phyloP scores from a whole-genome alignment of 2,888 invertebrate genomes.

The Lycaena phlaeas region DNA sequence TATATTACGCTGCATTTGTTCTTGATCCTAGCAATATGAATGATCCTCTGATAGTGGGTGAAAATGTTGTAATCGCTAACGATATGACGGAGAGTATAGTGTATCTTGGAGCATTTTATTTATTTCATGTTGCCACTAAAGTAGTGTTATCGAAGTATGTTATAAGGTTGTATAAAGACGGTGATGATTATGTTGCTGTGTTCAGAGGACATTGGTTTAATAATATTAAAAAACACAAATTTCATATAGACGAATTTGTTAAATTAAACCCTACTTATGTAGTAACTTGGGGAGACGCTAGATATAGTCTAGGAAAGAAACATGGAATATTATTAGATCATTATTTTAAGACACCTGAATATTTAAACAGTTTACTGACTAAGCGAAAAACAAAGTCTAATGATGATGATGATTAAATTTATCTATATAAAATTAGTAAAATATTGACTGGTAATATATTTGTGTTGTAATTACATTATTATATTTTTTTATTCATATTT shows the following conservation, averaged over 20 bases:
- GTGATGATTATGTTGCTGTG: slow-evolving; percentile 54
- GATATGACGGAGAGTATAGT: slow-evolving; percentile 42
- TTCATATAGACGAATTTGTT: slow-evolving; percentile 47
- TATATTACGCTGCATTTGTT: slow-evolving; percentile 44
- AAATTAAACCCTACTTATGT: slow-evolving; percentile 42
- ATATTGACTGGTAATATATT: no score
- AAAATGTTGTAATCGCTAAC: slow-evolving; percentile 48
- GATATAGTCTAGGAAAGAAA: slow-evolving; percentile 48
- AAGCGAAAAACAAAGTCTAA: slow-evolving; percentile 27
- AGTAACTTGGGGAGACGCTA: slow-evolving; percentile 53
- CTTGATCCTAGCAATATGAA: slow-evolving; percentile 38
- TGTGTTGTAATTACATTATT: no score
- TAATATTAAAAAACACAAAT: slow-evolving; percentile 42
- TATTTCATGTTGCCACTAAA: slow-evolving; percentile 46
- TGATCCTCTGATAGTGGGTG: slow-evolving; percentile 41
- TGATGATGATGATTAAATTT: slow-evolving; percentile 4
- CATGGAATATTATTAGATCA: slow-evolving; percentile 51
- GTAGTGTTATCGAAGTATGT: slow-evolving; percentile 52
- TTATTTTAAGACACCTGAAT: slow-evolving; percentile 57
- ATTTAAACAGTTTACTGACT: slow-evolving; percentile 45
- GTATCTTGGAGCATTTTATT: slow-evolving; percentile 46
- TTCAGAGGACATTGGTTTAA: slow-evolving; percentile 47
- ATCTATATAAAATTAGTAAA: slow-evolving; percentile 8
- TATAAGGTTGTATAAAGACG: slow-evolving; percentile 49
- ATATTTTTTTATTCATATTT: no score